Evolutionary conservation across 2,797 vertebrate species (phyloP).

Genomic region (Poecilia velifera): DNA sequence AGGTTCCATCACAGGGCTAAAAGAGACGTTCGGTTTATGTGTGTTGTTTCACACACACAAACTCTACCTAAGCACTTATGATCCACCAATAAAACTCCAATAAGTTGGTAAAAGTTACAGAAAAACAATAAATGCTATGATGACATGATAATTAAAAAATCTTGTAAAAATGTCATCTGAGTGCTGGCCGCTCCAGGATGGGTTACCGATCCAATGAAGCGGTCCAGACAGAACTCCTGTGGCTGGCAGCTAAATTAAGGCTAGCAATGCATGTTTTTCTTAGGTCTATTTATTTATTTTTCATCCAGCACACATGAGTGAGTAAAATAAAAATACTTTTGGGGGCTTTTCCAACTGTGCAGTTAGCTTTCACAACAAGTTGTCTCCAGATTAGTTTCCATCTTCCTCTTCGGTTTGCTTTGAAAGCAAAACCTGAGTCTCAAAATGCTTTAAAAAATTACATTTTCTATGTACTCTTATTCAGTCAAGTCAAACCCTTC

Average conservation of each 20-base stretch:
- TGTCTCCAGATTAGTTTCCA: neutral
- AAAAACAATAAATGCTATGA: neutral
- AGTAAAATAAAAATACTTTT: neutral
- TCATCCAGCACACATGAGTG: neutral
- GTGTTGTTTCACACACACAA: neutral
- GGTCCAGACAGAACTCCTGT: neutral
- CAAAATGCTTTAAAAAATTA: neutral
- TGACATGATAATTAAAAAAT: neutral
- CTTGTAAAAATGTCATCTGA: neutral
- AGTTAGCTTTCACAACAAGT: neutral
- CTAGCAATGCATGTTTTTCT: neutral
- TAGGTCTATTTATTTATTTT: neutral
- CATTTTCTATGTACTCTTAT: neutral
- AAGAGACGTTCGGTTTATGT: no score
- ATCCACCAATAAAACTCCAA: neutral
- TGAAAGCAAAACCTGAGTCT: neutral
- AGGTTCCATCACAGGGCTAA: neutral
- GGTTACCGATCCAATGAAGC: neutral
- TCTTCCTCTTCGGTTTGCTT: neutral
- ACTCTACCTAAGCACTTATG: neutral
- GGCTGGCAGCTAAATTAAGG: neutral
- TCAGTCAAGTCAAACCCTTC: neutral
- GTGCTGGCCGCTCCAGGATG: neutral
- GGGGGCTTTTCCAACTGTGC: neutral
- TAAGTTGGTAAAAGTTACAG: neutral